Base-by-base conservation (phyloP, 1,140 invertebrate genomes). In the Calephelis nemesis region DNA sequence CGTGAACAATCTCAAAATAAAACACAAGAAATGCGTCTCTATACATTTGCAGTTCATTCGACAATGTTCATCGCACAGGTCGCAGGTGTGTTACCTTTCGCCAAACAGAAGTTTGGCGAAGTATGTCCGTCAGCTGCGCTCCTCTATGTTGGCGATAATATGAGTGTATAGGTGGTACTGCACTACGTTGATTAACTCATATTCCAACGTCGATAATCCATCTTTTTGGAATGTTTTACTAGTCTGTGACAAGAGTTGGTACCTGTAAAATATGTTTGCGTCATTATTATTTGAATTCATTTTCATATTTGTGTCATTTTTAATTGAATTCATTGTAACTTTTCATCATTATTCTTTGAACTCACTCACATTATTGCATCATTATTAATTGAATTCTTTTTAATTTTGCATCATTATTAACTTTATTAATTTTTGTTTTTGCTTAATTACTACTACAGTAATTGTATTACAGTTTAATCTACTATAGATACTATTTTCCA, bases 171-270 rank as follows among this genome's bases (percentile, higher is more conserved):
- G 90, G 73, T 94, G 94, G 49, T 94, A 93, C 65, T 95, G 93
- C 71, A 95, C 93, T 30, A 96, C 93, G 69, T 95, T 93, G 47
- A 96, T 87, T 47, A 96, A 75, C 72, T 95, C 94, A 88, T 98
- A 99, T 72, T 96, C 94, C n/a, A 98, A 93, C 78, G 94, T 97
- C 73, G 94, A 97, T 19, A 98, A 93, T 10, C 98, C 98, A 82
- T 99, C 98, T 58, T 94, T 95, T 70, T 95, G 94, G 86, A 96
- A 98, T 78, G 96, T 94, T 81, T 95, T 95, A 75, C 95, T 96
- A 6, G 97, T 97, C 71, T 95, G 95, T 71, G 95, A 96, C 54
- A 99, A 92, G 65, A 96, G 94, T 79, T 98, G 96, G 83, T 96
- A 98, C 76, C 97, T 97, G 82, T 12, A 92, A 93, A 71, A 68